Base-by-base conservation (phyloP, 2,888 invertebrate species). In the Hedya salicella region DNA sequence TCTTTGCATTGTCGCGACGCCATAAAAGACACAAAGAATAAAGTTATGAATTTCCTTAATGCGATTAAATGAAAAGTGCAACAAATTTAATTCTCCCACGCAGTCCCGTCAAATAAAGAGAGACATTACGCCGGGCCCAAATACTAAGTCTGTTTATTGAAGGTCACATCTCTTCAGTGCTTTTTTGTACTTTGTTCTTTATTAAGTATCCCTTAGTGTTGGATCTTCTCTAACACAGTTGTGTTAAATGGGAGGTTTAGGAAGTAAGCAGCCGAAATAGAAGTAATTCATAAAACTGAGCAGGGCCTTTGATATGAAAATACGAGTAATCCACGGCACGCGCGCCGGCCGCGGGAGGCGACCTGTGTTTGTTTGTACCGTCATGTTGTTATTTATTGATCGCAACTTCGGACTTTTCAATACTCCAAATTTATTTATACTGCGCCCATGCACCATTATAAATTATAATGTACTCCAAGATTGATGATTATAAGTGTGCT, bases 21-120 rank as follows among this genome's bases (percentile, higher is more conserved):
- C 85, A 87, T 87, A 86, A 85, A 76, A 68, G 63, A 73, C 74
- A 73, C 74, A 69, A 71, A 68, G 78, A 80, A 84, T 82, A 77
- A 81, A 81, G 81, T 83, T 84, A 83, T 81, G 81, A 82, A 82
- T 80, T 77, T 74, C 78, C 77, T 79, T 85, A 87, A 87, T 85
- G 77, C 85, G 85, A 85, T 86, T 87, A 84, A 82, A 80, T 69
- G 75, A 82, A 87, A 88, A 87, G 83, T 86, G 86, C 86, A 87
- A 85, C 88, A 89, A 89, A 90, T 89, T 86, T 87, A 90, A 89
- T 83, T 89, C 88, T 91, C 90, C 89, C 91, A 91, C 91, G 88
- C 87, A 81, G 75, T 80, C 83, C 82, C 84, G 82, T 79, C 78
- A 78, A 78, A 86, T 81, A 87, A 86, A 89, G 86, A 82, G 83